Base-by-base conservation (phyloP, 2,113 vertebrate genomes). In the Edolisoma coerulescens region DNA sequence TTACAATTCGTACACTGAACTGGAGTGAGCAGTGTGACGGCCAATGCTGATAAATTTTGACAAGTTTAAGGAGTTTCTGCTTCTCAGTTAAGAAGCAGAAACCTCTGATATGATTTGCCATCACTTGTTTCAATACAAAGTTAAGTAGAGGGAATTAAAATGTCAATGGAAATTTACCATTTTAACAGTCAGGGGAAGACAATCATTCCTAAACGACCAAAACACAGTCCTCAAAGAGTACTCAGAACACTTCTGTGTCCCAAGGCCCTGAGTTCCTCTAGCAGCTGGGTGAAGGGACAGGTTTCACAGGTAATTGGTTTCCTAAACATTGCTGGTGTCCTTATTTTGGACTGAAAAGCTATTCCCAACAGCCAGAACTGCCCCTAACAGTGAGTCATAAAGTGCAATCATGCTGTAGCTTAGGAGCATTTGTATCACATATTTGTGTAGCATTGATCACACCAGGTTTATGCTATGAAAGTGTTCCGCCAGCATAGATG, bases 221-320 rank as follows among this genome's bases (percentile, higher is more conserved):
- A 89, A 47, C 10, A 28, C 3, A 20, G 7, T 33, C 22, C 22
- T 79, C 27, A 33, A 79, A 60, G 37, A 30, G 5, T 1, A 2
- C 7, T 6, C 2, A 7, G 13, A 33, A 57, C 1, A 52, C 2
- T 64, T 85, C 13, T 42, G 16, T 49, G 18, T 49, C 18, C 16
- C 33, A 59, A 59, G 18, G 15, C 5, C 10, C 12, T 7, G 16
- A 50, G 4, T 64, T 75, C 20, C 17, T 45, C 13, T 11, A 33
- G 9, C 4, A 76, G 11, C 12, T 75, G 35, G 15, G 26, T 1
- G 0, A 65, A 50, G 4, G 4, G 16, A 2, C 3, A 59, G 11
- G 3, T 15, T 15, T 83, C 4, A 35, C 2, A 42, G 35, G 22
- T 59, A 86, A 32, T 4, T 22, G 4, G 14, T 28, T 89, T 45